Percentiles rank a stretch among this genome's conserved stretches.
phyloP scores from a whole-genome alignment of 1,140 invertebrate genomes.

The Achatina immaculata region DNA sequence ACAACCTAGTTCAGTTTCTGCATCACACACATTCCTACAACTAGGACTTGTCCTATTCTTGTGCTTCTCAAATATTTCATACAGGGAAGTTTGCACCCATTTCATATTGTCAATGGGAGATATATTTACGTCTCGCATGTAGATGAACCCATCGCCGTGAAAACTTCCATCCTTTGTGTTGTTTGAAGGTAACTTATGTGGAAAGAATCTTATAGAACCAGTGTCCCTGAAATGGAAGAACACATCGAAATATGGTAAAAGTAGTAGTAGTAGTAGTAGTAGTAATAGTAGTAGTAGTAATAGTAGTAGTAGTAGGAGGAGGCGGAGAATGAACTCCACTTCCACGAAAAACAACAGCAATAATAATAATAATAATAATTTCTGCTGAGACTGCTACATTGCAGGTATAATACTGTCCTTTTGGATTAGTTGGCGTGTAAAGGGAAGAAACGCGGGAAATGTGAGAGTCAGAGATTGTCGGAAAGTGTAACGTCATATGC shows the following conservation, averaged over 20 bases:
- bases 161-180: background rate
- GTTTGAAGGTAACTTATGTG: background rate
- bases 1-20: background rate
- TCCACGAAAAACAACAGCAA: no score
- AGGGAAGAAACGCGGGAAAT: no score
- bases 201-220: background rate
- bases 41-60: background rate
- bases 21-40: background rate
- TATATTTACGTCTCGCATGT: background rate
- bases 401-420: no score
- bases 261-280: no score
- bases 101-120: background rate
- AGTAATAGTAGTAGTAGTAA: no score
- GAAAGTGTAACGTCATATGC: no score
- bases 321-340: no score
- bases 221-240: background rate
- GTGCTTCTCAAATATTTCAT: background rate
- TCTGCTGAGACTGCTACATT: no score
- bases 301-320: no score
- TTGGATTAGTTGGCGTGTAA: no score
- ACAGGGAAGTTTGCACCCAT: background rate
- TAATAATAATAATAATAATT: no score
- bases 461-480: no score
- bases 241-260: background rate
- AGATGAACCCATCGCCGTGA: background rate